phyloP scores from a whole-genome alignment of 1,140 invertebrate genomes.

The Lepidurus arcticus region DNA sequence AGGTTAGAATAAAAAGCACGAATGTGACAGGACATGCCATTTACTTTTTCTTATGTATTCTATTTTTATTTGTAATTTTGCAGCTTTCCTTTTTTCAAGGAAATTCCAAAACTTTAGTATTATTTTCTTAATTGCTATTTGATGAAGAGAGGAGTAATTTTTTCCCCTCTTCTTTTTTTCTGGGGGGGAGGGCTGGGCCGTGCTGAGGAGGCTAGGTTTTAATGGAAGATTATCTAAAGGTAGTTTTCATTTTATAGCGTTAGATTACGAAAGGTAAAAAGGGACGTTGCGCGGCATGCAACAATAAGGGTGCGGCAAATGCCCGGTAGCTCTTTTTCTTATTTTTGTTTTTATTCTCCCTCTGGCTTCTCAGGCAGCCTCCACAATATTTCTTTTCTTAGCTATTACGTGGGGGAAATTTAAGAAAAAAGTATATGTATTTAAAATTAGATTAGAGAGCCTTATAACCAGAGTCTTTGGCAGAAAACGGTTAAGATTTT shows the following conservation, averaged over 20 bases:
- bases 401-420: too few species aligned
- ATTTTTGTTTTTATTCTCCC: not conserved
- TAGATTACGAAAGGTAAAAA: slow-evolving; percentile 22
- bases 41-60: not conserved
- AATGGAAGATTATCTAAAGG: slow-evolving; percentile 11
- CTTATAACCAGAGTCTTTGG: too few species aligned
- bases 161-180: not conserved
- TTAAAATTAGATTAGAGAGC: too few species aligned
- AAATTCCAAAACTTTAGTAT: not conserved
- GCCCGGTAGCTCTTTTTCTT: slow-evolving; percentile 2
- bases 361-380: not conserved
- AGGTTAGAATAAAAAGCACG: not conserved
- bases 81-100: not conserved
- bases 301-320: slow-evolving; percentile 21
- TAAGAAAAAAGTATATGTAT: too few species aligned
- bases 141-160: not conserved
- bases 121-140: not conserved
- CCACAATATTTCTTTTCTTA: not conserved
- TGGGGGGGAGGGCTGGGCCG: not conserved
- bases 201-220: not conserved
- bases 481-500: too few species aligned
- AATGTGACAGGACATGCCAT: not conserved
- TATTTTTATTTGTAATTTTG: not conserved
- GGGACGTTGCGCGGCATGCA: slow-evolving; percentile 20
- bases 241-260: slow-evolving; percentile 20